Conservation (phyloP, 2,113 vertebrate genomes). For the Lampris megalopsis region DNA sequence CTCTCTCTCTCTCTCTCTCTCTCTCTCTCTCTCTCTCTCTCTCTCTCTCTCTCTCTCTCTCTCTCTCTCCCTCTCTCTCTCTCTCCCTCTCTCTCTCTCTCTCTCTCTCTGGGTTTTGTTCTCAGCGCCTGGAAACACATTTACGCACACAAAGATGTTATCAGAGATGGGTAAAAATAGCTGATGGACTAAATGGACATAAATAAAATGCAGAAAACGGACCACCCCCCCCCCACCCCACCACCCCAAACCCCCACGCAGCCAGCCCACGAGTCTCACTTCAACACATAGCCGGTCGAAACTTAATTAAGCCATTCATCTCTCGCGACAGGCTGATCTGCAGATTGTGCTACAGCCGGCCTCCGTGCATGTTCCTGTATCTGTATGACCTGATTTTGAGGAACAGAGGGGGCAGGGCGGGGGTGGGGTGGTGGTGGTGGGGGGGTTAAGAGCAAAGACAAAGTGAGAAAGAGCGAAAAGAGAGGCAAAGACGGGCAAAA, state of each 20-base stretch:
- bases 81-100: not conserved
- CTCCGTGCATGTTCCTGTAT: constrained; percentile 6
- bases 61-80: no score
- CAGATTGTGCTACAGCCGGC: constrained; percentile 14
- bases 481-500: not conserved
- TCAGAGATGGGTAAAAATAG: not conserved
- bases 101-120: not conserved
- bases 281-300: constrained; percentile 3
- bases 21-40: no score
- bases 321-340: constrained; percentile 19
- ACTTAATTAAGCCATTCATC: constrained; percentile 42
- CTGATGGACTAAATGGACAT: not conserved
- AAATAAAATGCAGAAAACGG: not conserved
- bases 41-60: no score
- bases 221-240: not conserved
- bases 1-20: no score
- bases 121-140: not conserved
- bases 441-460: not conserved
- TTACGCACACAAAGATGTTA: not conserved
- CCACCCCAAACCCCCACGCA: not conserved
- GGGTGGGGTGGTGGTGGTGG: not conserved
- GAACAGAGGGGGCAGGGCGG: not conserved
- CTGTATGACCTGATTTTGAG: constrained; percentile 24
- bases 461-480: not conserved
- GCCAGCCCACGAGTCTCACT: not conserved